A percentile compares a stretch with the other conserved stretches of the same genome.
Evolutionary conservation across 2,888 invertebrate species (phyloP).

Genomic region (Drosophila histrio): DNA sequence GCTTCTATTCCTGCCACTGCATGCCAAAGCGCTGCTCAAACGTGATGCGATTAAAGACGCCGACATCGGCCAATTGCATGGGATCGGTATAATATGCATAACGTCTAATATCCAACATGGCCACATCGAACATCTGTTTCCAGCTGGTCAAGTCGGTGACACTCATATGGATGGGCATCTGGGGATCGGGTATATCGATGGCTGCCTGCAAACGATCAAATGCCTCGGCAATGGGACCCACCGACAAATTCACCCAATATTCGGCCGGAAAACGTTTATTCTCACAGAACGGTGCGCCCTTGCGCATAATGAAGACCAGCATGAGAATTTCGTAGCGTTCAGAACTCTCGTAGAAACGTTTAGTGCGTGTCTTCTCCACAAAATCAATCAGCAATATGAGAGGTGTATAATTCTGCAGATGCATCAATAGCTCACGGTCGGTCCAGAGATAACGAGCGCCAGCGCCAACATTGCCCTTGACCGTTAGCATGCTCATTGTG

Average conservation of each 20-base stretch:
- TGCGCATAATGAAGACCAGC: constrained; percentile 80
- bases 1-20: constrained; percentile 75
- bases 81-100: constrained; percentile 78
- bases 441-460: constrained; percentile 73
- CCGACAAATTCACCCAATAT: constrained; percentile 81
- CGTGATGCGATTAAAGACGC: constrained; percentile 74
- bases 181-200: constrained; percentile 79
- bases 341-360: constrained; percentile 80
- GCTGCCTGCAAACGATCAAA: constrained; percentile 77
- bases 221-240: constrained; percentile 78
- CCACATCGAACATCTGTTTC: constrained; percentile 80
- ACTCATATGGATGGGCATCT: constrained; percentile 80
- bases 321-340: constrained; percentile 81
- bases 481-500: constrained; percentile 64
- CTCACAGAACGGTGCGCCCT: constrained; percentile 80
- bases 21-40: constrained; percentile 76
- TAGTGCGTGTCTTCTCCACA: constrained; percentile 81
- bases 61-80: constrained; percentile 74
- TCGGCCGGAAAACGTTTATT: constrained; percentile 82
- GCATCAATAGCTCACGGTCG: constrained; percentile 78
- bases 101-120: constrained; percentile 75
- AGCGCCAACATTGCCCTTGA: constrained; percentile 37
- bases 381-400: constrained; percentile 78
- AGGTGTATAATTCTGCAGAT: constrained; percentile 80
- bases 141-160: constrained; percentile 79